Evolutionary conservation across 2,888 invertebrate species (phyloP).

Genomic region (Imbricaverruca yamaguchii): DNA sequence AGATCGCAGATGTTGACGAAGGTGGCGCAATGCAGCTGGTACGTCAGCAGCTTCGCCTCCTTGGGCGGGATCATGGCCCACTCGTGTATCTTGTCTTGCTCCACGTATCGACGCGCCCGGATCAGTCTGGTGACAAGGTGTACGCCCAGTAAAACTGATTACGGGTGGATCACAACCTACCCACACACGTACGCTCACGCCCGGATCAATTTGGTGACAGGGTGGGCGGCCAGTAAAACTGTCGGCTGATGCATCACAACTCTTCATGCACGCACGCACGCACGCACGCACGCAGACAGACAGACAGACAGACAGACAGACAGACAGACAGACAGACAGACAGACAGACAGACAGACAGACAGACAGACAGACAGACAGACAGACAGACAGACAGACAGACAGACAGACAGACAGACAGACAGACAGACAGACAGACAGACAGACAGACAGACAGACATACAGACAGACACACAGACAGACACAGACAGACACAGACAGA

Average conservation of each 20-base stretch:
- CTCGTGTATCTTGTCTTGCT: conserved; percentile 86
- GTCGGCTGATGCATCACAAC: not conserved
- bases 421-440: too few species aligned
- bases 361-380: too few species aligned
- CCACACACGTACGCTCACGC: not conserved
- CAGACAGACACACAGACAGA: too few species aligned
- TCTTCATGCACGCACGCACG: not conserved
- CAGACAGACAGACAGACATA: too few species aligned
- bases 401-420: too few species aligned
- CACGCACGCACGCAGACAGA: not conserved
- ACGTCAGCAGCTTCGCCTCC: conserved; percentile 81
- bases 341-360: too few species aligned
- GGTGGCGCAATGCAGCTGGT: conserved; percentile 74
- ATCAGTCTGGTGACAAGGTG: conserved; percentile 56
- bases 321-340: too few species aligned
- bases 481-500: too few species aligned
- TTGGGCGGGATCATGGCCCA: conserved; percentile 89
- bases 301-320: too few species aligned
- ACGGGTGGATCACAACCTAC: not conserved
- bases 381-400: too few species aligned
- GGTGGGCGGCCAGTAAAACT: not conserved
- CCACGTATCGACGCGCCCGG: conserved; percentile 67
- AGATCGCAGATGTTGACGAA: conserved; percentile 61
- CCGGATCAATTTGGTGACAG: not conserved
- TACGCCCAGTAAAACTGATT: not conserved